phyloP scores from a whole-genome alignment of 1,140 invertebrate species.

The Brachionus plicatilis region DNA sequence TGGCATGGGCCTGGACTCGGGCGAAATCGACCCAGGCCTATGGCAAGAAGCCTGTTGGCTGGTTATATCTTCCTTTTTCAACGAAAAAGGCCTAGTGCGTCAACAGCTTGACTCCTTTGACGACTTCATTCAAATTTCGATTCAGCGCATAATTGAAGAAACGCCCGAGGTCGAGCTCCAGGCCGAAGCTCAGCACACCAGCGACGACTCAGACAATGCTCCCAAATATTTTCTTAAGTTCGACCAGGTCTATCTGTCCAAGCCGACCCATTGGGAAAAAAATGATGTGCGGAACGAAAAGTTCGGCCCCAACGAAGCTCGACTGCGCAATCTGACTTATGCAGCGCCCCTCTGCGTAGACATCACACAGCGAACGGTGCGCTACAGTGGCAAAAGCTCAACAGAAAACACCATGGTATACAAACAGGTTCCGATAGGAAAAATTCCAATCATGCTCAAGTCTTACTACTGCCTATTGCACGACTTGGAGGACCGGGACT shows the following conservation, averaged over 20 bases:
- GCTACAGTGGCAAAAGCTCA: slow-evolving; percentile 59
- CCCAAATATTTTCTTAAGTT: slow-evolving; percentile 87
- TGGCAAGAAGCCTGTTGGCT: slow-evolving; percentile 99
- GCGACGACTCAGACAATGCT: slow-evolving; percentile 82
- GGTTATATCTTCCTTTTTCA: slow-evolving; percentile 97
- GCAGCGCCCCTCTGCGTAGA: slow-evolving; percentile 96
- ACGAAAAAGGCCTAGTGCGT: slow-evolving; percentile 95
- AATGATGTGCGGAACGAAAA: slow-evolving; percentile 20
- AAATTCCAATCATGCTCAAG: slow-evolving; percentile 97
- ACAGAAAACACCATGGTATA: slow-evolving; percentile 66
- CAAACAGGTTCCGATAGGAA: slow-evolving; percentile 82
- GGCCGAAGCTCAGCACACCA: slow-evolving; percentile 89
- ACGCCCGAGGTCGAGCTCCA: slow-evolving; percentile 93
- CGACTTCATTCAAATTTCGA: slow-evolving; percentile 99
- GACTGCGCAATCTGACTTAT: slow-evolving; percentile 62
- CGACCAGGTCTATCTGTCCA: slow-evolving; percentile 96
- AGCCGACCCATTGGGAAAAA: slow-evolving; percentile 86
- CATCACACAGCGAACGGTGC: slow-evolving; percentile 75
- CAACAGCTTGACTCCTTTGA: slow-evolving; percentile 98
- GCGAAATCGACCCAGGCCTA: slow-evolving; percentile 82
- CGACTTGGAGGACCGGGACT: slow-evolving; percentile 89
- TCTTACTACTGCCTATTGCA: slow-evolving; percentile 91
- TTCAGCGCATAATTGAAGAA: slow-evolving; percentile 96
- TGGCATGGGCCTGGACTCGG: not conserved
- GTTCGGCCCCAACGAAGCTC: slow-evolving; percentile 78